phyloP scores from a whole-genome alignment of 2,113 vertebrate genomes.

The Turdus rufiventris region DNA sequence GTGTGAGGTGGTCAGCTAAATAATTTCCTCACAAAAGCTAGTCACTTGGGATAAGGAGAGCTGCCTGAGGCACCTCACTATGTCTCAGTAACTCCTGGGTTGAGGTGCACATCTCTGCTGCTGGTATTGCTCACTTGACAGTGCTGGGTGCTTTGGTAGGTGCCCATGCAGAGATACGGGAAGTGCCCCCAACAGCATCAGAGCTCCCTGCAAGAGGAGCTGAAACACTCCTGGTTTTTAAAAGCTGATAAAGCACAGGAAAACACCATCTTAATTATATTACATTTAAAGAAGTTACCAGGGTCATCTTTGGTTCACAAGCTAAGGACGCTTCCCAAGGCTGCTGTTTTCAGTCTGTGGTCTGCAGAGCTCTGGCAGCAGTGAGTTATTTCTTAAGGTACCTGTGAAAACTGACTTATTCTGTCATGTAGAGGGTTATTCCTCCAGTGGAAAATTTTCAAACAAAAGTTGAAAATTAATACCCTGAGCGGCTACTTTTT shows the following conservation, averaged over 20 bases:
- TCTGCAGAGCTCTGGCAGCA: not conserved
- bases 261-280: not conserved
- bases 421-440: not conserved
- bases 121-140: not conserved
- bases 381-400: not conserved
- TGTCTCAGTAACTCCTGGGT: not conserved
- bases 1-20: not conserved
- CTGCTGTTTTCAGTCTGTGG: not conserved
- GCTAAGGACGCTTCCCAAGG: not conserved
- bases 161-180: not conserved
- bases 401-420: not conserved
- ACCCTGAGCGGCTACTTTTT: not conserved
- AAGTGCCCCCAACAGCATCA: not conserved
- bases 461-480: not conserved
- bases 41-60: not conserved
- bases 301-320: not conserved
- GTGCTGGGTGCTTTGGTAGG: accelerated
- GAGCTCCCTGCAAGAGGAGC: not conserved
- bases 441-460: not conserved
- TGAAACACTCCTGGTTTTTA: not conserved
- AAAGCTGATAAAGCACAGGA: not conserved
- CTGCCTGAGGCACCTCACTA: not conserved
- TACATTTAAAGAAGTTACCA: not conserved
- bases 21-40: not conserved
- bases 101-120: not conserved